A percentile compares a stretch with the other conserved stretches of the same genome.
Conservation (phyloP, 2,113 vertebrate genomes). For the Tupaia chinensis region DNA sequence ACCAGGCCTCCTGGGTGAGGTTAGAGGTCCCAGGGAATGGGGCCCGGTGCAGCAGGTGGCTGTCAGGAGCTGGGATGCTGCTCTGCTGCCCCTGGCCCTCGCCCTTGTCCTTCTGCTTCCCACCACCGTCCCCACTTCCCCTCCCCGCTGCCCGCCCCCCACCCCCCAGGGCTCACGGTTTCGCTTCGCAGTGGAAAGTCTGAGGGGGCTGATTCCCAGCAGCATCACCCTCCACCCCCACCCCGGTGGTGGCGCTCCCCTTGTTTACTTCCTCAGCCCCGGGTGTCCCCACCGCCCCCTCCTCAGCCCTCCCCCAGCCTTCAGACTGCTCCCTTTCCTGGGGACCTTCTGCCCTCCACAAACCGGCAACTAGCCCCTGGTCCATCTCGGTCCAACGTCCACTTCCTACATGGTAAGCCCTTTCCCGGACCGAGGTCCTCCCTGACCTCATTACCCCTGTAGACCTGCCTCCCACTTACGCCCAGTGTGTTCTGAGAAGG, state of each 20-base stretch:
- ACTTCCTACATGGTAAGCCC: neutral
- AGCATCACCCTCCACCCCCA: conserved; percentile 73
- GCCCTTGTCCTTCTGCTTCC: conserved; percentile 65
- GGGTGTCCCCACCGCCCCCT: conserved; percentile 70
- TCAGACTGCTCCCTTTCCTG: neutral
- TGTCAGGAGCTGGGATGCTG: neutral
- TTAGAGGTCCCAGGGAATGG: neutral
- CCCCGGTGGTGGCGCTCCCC: conserved; percentile 67
- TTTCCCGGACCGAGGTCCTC: neutral
- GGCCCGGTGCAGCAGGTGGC: neutral
- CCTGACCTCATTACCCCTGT: neutral
- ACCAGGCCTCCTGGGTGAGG: neutral
- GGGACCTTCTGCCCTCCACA: neutral
- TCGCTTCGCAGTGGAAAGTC: conserved; percentile 88
- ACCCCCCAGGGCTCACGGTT: conserved; percentile 73
- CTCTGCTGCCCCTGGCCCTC: conserved; percentile 40
- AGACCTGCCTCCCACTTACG: neutral
- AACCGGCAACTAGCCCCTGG: neutral
- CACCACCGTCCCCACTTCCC: conserved; percentile 58
- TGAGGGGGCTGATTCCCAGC: conserved; percentile 88
- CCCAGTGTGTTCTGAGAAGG: neutral
- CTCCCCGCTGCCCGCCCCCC: conserved; percentile 78
- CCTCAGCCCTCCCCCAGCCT: neutral
- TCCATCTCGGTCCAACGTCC: neutral
- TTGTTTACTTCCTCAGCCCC: conserved; percentile 80